phyloP scores from a whole-genome alignment of 92 coral and sea anemone genomes.

The Phenganax stokvisi region DNA sequence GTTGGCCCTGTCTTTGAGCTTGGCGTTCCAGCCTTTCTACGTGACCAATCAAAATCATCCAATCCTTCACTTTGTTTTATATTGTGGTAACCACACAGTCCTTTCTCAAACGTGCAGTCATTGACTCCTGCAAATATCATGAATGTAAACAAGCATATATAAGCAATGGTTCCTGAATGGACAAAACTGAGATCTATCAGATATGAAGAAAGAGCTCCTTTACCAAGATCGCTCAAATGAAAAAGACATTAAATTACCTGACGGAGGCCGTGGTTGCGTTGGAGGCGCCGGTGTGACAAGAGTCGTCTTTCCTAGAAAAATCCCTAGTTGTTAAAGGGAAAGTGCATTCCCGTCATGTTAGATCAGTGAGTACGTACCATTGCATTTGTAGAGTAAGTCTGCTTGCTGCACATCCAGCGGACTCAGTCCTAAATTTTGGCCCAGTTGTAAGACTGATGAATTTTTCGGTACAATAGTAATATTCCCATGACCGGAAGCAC shows the following conservation, averaged over 20 bases:
- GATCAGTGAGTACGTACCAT: constrained; percentile 24
- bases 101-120: constrained; percentile 72
- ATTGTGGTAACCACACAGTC: constrained; percentile 67
- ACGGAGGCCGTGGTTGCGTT: constrained; percentile 22
- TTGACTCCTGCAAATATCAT: constrained; percentile 53
- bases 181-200: background rate
- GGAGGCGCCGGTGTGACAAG: constrained; percentile 9
- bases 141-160: background rate
- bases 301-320: background rate
- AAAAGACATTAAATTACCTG: background rate
- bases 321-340: no score
- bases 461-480: constrained; percentile 38
- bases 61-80: constrained; percentile 35
- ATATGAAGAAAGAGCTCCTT: background rate
- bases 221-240: background rate
- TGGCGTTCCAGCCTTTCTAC: constrained; percentile 65
- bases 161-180: background rate
- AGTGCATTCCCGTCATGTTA: background rate
- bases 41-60: constrained; percentile 81
- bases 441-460: constrained; percentile 36
- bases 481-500: constrained; percentile 59
- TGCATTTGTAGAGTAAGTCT: constrained; percentile 37
- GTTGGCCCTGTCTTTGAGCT: constrained; percentile 73
- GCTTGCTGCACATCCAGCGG: constrained; percentile 41
- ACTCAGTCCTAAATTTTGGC: constrained; percentile 40